A percentile compares a stretch with the other conserved stretches of the same genome.
Conservation (phyloP, 2,113 vertebrate genomes). For the Platysteira castanea region DNA sequence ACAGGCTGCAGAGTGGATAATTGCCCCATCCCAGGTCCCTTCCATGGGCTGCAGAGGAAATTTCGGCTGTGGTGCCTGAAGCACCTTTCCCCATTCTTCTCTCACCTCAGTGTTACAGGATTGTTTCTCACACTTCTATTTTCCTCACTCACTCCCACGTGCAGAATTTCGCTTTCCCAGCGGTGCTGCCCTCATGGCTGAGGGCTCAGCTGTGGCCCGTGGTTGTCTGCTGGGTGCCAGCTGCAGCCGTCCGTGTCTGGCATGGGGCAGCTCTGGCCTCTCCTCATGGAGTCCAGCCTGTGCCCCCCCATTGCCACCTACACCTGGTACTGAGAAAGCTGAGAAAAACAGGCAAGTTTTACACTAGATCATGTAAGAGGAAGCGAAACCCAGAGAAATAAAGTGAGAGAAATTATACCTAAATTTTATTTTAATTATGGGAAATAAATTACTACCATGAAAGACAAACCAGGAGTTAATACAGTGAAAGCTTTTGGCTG, state of each 20-base stretch:
- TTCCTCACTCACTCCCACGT: neutral
- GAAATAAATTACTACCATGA: neutral
- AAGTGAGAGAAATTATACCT: neutral
- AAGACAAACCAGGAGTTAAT: neutral
- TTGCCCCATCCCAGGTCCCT: neutral
- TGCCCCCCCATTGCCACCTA: neutral
- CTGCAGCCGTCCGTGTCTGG: fast-evolving
- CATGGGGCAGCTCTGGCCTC: neutral
- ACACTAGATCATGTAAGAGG: neutral
- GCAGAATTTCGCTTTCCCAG: neutral
- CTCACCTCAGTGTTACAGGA: neutral
- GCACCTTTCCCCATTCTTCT: neutral
- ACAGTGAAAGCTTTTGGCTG: neutral
- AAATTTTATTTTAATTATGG: neutral
- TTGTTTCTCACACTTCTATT: neutral
- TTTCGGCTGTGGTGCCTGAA: neutral
- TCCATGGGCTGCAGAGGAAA: neutral
- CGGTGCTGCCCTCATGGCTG: neutral
- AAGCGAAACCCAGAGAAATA: neutral
- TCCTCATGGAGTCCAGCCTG: too few species aligned
- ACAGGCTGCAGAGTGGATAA: neutral
- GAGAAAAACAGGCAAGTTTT: neutral
- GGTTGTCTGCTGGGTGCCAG: neutral
- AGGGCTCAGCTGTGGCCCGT: neutral
- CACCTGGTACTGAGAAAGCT: neutral